Evolutionary conservation across 2,888 invertebrate genomes (phyloP), one percentile per base, ranked within the genome.

Genomic region (Euclidia mi): DNA sequence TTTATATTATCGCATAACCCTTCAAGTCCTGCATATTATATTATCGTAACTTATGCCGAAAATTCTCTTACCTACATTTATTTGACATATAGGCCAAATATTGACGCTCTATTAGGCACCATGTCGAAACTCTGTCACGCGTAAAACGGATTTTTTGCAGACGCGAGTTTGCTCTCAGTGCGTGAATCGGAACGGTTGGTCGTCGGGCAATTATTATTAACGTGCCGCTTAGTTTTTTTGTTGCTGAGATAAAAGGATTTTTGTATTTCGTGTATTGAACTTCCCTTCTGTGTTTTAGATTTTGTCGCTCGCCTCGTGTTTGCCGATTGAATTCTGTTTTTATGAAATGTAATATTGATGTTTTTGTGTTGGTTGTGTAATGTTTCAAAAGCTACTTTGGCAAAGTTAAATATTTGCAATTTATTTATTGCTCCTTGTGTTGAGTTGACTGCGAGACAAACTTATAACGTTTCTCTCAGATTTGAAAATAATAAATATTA

Each of bases 31-130:
- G 18, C 4, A 20, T 40, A 40, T 20, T 40, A 40, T n/a, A 25
- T 40, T 11, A 40, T 11, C 18, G 11, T 25, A 20, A 25, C 2
- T 12, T 18, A 50, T 28, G 42, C 11, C 25, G 25, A 38, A 49
- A 56, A 63, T 55, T 46, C 15, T 44, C 41, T 42, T 32, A 41
- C 44, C 41, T 53, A 52, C 51, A 66, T 59, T 65, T 67, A 63
- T 76, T 76, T 68, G 62, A 63, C 56, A 60, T 60, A 72, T 65
- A 45, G 50, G 49, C 48, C 56, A 58, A 66, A 76, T 72, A 60
- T 73, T 72, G 44, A 72, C 73, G 56, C 47, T 43, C 51, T 69
- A 72, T 73, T 73, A 72, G 37, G 40, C 48, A 15, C 59, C 63
- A 44, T 61, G 52, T 69, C 45, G 44, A 34, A 44, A 56, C 31